phyloP scores from a whole-genome alignment of 2,113 vertebrate species.

The Pelecanoides urinatrix region DNA sequence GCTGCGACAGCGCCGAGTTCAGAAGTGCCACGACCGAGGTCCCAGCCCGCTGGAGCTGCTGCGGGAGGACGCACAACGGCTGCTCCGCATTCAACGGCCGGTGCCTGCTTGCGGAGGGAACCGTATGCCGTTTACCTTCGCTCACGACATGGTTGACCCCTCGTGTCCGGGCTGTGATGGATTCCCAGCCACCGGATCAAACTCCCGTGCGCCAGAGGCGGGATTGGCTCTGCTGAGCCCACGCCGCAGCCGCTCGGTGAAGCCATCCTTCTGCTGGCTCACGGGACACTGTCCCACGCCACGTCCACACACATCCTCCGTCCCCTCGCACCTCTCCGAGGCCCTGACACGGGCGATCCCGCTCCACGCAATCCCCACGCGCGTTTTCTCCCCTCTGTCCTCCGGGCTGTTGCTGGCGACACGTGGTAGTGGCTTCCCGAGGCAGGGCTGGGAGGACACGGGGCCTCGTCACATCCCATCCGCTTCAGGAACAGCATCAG shows the following conservation, averaged over 20 bases:
- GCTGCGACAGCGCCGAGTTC: not conserved
- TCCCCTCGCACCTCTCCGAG: not conserved
- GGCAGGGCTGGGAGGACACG: not conserved
- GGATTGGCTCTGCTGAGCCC: not conserved
- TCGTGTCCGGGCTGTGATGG: not conserved
- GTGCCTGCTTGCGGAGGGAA: not conserved
- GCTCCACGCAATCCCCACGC: accelerated
- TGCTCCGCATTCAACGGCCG: accelerated
- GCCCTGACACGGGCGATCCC: not conserved
- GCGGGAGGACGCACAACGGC: not conserved
- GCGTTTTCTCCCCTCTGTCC: not conserved
- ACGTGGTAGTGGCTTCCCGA: accelerated
- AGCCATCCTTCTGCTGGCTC: not conserved
- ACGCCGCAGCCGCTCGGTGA: accelerated
- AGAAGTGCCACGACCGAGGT: not conserved
- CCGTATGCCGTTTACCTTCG: accelerated
- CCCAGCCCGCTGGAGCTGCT: not conserved
- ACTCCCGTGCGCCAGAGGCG: not conserved
- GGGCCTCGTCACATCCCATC: accelerated
- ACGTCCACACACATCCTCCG: not conserved
- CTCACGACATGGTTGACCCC: accelerated
- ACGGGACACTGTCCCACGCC: not conserved
- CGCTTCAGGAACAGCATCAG: not conserved
- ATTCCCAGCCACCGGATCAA: not conserved
- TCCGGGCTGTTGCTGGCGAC: not conserved